A percentile compares a stretch with the other conserved stretches of the same genome.
Conservation (phyloP, 2,888 invertebrate species). For the Pantelozetes paolii region DNA sequence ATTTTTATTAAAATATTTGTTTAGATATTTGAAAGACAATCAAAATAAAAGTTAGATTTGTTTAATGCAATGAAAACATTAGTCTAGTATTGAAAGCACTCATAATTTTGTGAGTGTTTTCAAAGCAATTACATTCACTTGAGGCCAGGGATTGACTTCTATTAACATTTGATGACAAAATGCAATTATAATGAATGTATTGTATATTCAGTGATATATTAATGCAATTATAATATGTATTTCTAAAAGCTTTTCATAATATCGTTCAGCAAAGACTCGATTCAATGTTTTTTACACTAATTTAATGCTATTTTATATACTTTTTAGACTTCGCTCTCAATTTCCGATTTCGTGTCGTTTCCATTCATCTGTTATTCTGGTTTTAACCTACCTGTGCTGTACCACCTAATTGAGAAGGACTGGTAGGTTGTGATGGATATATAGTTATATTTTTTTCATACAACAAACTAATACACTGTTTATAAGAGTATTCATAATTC, state of each 20-base stretch:
- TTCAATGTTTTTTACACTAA: neutral
- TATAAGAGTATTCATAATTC: too few relatives aligned
- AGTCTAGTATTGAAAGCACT: neutral
- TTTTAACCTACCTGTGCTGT: too few relatives aligned
- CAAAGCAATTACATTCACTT: neutral
- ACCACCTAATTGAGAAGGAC: neutral
- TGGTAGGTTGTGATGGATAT: neutral
- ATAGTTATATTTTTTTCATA: neutral
- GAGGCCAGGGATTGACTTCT: neutral
- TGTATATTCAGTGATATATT: neutral
- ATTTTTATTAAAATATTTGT: too few relatives aligned
- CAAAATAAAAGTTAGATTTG: too few relatives aligned
- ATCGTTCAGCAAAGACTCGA: neutral
- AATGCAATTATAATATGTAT: neutral
- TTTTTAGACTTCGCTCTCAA: neutral
- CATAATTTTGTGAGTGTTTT: neutral
- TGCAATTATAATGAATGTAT: neutral
- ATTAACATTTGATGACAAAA: neutral
- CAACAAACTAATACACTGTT: too few relatives aligned
- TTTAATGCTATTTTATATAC: neutral
- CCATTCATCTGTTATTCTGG: constrained; percentile 12
- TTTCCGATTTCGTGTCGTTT: constrained; percentile 27
- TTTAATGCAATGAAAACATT: too few relatives aligned
- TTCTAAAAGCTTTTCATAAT: constrained; percentile 17
- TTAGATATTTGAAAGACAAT: too few relatives aligned